Evolutionary conservation across 2,797 vertebrate genomes (phyloP).

Genomic region (Malurus splendens): DNA sequence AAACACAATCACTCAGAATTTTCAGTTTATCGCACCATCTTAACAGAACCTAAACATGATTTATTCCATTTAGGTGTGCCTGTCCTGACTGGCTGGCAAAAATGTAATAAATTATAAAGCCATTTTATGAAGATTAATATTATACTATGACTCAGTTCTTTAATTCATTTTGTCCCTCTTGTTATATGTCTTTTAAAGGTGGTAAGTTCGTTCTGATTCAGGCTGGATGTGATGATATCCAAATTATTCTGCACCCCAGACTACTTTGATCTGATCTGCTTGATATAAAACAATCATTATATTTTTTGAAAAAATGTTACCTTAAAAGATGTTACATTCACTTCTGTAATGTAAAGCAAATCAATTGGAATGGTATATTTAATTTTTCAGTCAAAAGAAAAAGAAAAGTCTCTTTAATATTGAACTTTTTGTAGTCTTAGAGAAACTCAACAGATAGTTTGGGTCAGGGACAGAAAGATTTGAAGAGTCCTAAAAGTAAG

Average conservation of each 20-base stretch:
- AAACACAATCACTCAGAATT: neutral
- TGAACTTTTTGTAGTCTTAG: neutral
- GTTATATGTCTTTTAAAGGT: neutral
- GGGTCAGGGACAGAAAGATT: neutral
- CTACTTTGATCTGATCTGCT: neutral
- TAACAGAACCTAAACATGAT: neutral
- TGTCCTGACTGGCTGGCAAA: neutral
- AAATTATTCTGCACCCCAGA: neutral
- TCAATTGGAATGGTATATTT: accelerated
- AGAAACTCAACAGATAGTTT: neutral
- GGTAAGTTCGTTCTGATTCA: neutral
- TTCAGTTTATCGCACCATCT: neutral
- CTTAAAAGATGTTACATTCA: neutral
- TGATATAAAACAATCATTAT: neutral
- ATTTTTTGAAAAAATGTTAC: neutral
- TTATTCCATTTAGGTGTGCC: neutral
- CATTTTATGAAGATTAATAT: neutral
- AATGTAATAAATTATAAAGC: neutral
- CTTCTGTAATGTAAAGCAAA: neutral
- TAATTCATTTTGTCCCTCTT: neutral
- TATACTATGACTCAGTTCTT: neutral
- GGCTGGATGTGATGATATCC: neutral
- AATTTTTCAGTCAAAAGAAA: neutral
- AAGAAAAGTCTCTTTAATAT: neutral
- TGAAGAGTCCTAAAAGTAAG: neutral